Evolutionary conservation across 2,113 vertebrate species (phyloP).

Genomic region (Ceyx margarethae): DNA sequence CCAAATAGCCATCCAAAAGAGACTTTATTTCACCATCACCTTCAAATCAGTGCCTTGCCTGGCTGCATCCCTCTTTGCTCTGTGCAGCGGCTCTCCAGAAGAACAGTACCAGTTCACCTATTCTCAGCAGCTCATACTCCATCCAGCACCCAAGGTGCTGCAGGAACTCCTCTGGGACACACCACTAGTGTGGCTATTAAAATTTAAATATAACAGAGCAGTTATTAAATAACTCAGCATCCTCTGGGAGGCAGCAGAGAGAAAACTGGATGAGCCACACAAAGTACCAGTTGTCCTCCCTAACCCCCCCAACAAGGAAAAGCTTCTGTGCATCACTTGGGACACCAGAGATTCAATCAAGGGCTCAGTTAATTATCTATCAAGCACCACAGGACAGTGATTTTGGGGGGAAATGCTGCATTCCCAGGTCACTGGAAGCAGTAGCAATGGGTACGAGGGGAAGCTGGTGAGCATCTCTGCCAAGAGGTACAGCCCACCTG

Average conservation of each 20-base stretch:
- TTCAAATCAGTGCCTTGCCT: neutral
- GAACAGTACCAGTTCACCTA: neutral
- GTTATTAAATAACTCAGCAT: neutral
- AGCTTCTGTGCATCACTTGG: neutral
- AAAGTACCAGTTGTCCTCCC: neutral
- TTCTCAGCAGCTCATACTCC: neutral
- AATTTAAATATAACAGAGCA: too few species aligned
- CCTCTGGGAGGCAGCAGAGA: neutral
- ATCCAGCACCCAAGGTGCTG: neutral
- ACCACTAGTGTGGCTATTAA: rapidly evolving
- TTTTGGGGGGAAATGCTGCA: neutral
- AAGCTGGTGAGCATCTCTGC: too few species aligned
- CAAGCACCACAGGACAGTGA: rapidly evolving
- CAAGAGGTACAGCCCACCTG: neutral
- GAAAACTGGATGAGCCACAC: neutral
- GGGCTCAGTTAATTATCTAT: neutral
- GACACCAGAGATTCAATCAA: neutral
- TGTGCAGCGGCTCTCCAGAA: rapidly evolving
- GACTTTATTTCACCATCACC: neutral
- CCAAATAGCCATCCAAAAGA: neutral
- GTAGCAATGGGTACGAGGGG: neutral
- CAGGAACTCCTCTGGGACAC: neutral
- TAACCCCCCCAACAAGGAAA: neutral
- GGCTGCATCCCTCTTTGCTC: neutral
- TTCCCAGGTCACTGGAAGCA: neutral